Percentiles rank a stretch among this genome's conserved stretches.
phyloP scores from a whole-genome alignment of 2,888 invertebrate genomes.

The Tipula unca region DNA sequence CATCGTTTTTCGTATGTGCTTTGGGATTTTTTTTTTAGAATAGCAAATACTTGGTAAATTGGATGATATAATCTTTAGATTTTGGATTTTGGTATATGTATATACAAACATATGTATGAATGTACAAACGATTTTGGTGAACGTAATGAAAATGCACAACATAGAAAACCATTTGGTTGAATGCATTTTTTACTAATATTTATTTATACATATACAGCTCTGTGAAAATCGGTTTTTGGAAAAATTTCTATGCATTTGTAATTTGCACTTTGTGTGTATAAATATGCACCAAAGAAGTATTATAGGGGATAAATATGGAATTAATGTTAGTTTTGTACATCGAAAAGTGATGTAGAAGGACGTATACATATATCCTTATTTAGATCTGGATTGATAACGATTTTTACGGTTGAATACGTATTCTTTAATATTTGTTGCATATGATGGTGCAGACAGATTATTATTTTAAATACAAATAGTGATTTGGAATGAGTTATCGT shows the following conservation, averaged over 20 bases:
- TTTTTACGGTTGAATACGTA: too few species aligned
- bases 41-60: background rate
- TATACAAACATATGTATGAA: too few species aligned
- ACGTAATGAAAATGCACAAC: slow-evolving; percentile 8
- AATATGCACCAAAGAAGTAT: background rate
- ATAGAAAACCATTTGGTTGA: background rate
- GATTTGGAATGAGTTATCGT: too few species aligned
- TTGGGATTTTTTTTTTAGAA: background rate
- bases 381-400: too few species aligned
- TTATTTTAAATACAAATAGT: too few species aligned
- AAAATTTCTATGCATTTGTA: background rate
- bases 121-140: background rate
- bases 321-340: background rate
- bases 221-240: background rate
- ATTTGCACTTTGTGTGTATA: background rate
- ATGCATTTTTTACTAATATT: background rate
- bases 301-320: background rate
- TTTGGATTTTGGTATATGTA: background rate
- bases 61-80: background rate
- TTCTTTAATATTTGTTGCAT: too few species aligned
- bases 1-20: background rate
- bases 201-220: background rate
- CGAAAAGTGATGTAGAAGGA: too few species aligned
- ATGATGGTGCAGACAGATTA: too few species aligned
- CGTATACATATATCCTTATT: too few species aligned